Percentiles rank a stretch among this genome's conserved stretches.
Evolutionary conservation across 2,888 invertebrate species (phyloP).

Genomic region (Harmothoe impar): DNA sequence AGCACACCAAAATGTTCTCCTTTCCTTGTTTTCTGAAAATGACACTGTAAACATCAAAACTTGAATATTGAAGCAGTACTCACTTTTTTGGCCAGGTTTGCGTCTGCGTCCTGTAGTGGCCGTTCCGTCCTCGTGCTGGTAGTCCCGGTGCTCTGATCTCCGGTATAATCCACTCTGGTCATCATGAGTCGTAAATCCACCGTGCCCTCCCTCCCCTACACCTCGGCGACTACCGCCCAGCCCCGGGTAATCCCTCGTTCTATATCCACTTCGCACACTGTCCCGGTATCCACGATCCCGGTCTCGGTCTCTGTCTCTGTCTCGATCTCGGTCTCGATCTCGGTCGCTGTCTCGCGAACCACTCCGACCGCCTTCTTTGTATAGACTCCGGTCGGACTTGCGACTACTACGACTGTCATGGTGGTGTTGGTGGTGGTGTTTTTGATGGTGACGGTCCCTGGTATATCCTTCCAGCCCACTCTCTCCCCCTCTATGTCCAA

Average conservation of each 20-base stretch:
- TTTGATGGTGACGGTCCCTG: background rate
- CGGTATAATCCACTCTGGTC: constrained; percentile 58
- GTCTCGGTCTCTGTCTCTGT: background rate
- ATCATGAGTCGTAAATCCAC: constrained; percentile 58
- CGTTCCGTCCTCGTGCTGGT: constrained; percentile 40
- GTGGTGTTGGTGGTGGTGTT: background rate
- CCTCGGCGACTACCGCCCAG: background rate
- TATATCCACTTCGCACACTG: constrained; percentile 28
- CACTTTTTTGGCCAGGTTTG: constrained; percentile 9
- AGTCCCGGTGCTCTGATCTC: constrained; percentile 32
- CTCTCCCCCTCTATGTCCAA: background rate
- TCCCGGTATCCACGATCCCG: constrained; percentile 42
- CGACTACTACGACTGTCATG: constrained; percentile 24
- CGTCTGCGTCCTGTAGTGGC: constrained; percentile 34
- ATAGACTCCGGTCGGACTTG: background rate
- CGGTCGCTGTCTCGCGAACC: constrained; percentile 51
- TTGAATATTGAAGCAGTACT: background rate
- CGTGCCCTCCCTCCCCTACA: constrained; percentile 3
- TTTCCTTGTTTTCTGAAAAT: too few species aligned
- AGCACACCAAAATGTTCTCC: too few species aligned
- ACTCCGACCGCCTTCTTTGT: constrained; percentile 36
- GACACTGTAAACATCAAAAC: too few species aligned
- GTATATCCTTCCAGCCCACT: background rate
- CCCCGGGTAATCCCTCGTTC: background rate
- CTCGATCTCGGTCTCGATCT: background rate